Evolutionary conservation across 1,140 invertebrate genomes (phyloP).

Genomic region (Polypedilum vanderplanki): DNA sequence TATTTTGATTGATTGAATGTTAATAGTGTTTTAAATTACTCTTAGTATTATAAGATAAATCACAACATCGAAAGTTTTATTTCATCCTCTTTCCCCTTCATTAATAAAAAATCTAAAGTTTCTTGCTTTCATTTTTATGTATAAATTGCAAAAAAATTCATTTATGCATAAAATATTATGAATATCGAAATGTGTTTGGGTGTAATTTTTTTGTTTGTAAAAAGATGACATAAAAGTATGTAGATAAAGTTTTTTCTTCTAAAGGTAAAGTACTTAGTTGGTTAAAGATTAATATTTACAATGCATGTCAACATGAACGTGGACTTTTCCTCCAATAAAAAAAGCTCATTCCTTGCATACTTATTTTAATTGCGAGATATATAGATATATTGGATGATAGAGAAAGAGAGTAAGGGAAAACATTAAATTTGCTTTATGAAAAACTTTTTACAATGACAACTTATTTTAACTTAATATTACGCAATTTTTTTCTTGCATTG

Average conservation of each 20-base stretch:
- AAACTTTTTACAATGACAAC: conserved; percentile 4
- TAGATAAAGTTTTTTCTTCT: not conserved
- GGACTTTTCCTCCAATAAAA: not conserved
- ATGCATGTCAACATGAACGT: not conserved
- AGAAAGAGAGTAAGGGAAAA: not conserved
- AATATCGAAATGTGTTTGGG: not conserved
- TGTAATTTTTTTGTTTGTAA: not conserved
- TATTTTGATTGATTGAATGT: not conserved
- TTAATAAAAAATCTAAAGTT: conserved; percentile 22
- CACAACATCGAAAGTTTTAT: conserved; percentile 21
- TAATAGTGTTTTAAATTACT: not conserved
- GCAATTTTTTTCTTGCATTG: conserved; percentile 7
- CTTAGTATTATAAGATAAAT: not conserved
- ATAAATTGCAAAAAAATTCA: conserved; percentile 13
- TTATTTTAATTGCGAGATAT: not conserved
- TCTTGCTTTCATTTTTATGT: not conserved
- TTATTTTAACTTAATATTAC: conserved; percentile 20
- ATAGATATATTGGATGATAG: not conserved
- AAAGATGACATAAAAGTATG: conserved; percentile 5
- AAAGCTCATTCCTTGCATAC: not conserved
- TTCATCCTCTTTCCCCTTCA: not conserved
- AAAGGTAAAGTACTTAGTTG: not conserved
- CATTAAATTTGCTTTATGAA: not conserved
- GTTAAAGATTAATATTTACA: not conserved
- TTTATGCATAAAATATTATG: not conserved